Evolutionary conservation across 2,113 vertebrate species (phyloP), one percentile per base, ranked within the genome.

Genomic region (Anhinga rufa): DNA sequence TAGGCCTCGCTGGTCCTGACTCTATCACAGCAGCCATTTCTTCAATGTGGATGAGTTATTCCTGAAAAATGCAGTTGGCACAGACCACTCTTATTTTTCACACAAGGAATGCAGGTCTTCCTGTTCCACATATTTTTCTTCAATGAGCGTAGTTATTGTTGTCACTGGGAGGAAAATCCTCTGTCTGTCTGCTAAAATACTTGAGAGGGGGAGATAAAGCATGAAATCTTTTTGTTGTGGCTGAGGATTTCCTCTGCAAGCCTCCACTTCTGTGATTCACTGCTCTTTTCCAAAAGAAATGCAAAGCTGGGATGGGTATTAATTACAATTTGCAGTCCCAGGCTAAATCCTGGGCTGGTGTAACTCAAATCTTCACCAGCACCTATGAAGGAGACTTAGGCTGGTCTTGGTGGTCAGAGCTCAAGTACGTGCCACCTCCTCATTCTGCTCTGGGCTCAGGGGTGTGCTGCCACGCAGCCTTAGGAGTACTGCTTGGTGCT

Each of bases 151-250:
- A 95, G 89, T 91, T 95, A 97, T 92, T 96, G 86, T 95, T 97
- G 93, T 96, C 89, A 92, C 82, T 94, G 80, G 52, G 60, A 97
- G 84, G 95, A 96, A 97, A 97, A 95, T 96, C 91, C 94, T 95
- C 70, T 0, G n/a, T 93, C 94, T 95, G 92, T 74, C 95, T 95
- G 93, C 85, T 96, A 60, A 90, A 97, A 75, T 64, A 85, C 91
- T 95, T 97, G 82, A 87, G 91, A 86, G 86, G 42, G 86, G 78
- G 74, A 95, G 92, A 96, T 90, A 92, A 89, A 95, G 89, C 94
- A 93, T 24, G 48, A 91, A 82, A 93, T 87, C 70, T 82, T 95
- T 92, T 95, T 93, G 84, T 96, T 92, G 94, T 92, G 91, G 91
- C 89, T 82, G 84, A 93, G 95, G 95, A 97, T 95, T 95, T 97